phyloP scores from a whole-genome alignment of 2,888 invertebrate species.

The Tetanocera ferruginea region DNA sequence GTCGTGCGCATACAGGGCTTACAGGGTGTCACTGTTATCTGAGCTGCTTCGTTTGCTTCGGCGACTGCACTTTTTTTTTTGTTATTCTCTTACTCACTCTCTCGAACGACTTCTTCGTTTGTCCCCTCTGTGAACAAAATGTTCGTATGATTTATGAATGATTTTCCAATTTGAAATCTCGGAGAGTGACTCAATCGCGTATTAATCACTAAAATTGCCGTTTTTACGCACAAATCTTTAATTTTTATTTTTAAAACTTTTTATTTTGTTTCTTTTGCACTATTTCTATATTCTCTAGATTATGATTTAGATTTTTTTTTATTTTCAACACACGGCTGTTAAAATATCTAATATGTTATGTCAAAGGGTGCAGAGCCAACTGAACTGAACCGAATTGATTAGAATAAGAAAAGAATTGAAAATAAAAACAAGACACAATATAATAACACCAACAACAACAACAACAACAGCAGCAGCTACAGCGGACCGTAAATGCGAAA shows the following conservation, averaged over 20 bases:
- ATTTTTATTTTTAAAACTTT: background rate
- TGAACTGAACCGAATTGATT: background rate
- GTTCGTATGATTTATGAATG: slow-evolving; percentile 28
- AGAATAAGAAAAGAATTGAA: background rate
- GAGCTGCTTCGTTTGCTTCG: slow-evolving; percentile 10
- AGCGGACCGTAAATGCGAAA: background rate
- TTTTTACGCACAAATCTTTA: slow-evolving; percentile 12
- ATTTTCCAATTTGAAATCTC: slow-evolving; percentile 5
- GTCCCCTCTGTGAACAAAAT: background rate
- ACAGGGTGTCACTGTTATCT: slow-evolving; percentile 20
- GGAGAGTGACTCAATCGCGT: slow-evolving; percentile 29
- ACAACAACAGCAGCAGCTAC: background rate
- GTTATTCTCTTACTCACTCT: background rate
- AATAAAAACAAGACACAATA: background rate
- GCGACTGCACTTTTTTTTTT: background rate
- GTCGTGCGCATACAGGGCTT: background rate
- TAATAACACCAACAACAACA: background rate
- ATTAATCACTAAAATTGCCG: slow-evolving; percentile 13
- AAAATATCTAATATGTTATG: background rate
- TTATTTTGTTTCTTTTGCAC: background rate
- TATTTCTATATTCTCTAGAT: background rate
- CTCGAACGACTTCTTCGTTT: background rate
- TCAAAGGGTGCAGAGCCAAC: slow-evolving; percentile 20
- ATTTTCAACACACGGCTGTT: background rate
- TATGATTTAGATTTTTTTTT: background rate